A percentile compares a stretch with the other conserved stretches of the same genome.
Evolutionary conservation across 2,888 invertebrate genomes (phyloP).

Genomic region (Operophtera brumata): DNA sequence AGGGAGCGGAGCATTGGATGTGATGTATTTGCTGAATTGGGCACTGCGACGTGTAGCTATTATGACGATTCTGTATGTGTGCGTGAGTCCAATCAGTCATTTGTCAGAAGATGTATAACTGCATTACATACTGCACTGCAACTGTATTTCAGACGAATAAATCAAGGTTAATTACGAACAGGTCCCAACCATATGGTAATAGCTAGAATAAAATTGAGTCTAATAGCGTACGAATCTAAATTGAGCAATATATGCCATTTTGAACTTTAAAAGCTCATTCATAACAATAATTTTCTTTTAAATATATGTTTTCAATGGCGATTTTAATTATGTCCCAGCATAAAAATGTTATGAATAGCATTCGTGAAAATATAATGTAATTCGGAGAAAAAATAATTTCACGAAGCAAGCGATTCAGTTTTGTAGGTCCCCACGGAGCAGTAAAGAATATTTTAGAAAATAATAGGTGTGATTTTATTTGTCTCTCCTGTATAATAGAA

Average conservation of each 20-base stretch:
- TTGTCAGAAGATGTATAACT: background rate
- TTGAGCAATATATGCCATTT: slow-evolving; percentile 16
- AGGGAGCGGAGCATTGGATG: no score
- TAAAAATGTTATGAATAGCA: background rate
- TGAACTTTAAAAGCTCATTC: slow-evolving; percentile 21
- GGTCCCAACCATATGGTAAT: slow-evolving; percentile 17
- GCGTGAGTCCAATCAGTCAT: background rate
- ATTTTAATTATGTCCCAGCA: background rate
- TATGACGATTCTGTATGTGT: background rate
- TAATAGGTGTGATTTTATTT: slow-evolving; percentile 19
- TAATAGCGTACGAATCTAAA: slow-evolving; percentile 12
- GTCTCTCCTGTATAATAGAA: slow-evolving; percentile 3
- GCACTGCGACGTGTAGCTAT: background rate
- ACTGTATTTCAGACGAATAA: background rate
- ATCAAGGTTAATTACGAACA: slow-evolving; percentile 9
- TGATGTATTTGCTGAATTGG: no score
- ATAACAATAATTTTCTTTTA: background rate
- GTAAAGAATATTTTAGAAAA: slow-evolving; percentile 20
- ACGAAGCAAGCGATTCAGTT: slow-evolving; percentile 9
- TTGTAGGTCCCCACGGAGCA: slow-evolving; percentile 17
- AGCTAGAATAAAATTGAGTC: slow-evolving; percentile 9
- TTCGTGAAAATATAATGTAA: slow-evolving; percentile 6
- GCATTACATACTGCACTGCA: background rate
- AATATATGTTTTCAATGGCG: no score
- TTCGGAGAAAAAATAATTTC: slow-evolving; percentile 19